Evolutionary conservation across 1,140 invertebrate species (phyloP).

Genomic region (Berghia stephanieae): DNA sequence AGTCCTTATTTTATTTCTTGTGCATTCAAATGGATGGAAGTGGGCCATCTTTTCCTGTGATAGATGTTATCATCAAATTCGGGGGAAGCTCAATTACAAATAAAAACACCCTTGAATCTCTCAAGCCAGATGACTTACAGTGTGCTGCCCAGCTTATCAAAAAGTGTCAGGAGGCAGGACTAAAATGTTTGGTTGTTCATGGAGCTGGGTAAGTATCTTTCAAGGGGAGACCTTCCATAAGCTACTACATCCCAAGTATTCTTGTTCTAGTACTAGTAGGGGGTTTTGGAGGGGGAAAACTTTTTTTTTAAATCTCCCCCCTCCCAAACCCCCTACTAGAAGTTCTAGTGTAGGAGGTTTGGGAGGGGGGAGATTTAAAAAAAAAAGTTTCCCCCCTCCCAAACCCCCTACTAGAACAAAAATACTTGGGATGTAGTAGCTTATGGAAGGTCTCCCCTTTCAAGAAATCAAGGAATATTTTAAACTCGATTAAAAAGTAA

Average conservation of each 20-base stretch:
- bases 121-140: constrained; percentile 25
- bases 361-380: neutral
- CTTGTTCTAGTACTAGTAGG: too few species aligned
- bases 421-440: too few species aligned
- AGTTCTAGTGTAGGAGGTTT: neutral
- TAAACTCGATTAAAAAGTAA: too few species aligned
- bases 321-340: neutral
- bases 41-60: neutral
- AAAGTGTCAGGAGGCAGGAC: constrained; percentile 18
- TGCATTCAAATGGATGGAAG: neutral
- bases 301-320: neutral
- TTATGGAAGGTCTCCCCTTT: too few species aligned
- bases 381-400: neutral
- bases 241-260: too few species aligned
- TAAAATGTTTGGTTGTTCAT: constrained; percentile 43
- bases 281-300: neutral
- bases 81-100: constrained; percentile 50
- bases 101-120: constrained; percentile 44
- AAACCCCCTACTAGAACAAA: too few species aligned
- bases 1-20: neutral
- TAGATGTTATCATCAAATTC: constrained; percentile 48
- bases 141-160: constrained; percentile 33
- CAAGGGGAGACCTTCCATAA: too few species aligned
- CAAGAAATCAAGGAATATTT: too few species aligned
- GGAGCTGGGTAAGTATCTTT: constrained; percentile 48